Conservation (phyloP, 2,888 invertebrate species). For the Linnaemya tessellans region DNA sequence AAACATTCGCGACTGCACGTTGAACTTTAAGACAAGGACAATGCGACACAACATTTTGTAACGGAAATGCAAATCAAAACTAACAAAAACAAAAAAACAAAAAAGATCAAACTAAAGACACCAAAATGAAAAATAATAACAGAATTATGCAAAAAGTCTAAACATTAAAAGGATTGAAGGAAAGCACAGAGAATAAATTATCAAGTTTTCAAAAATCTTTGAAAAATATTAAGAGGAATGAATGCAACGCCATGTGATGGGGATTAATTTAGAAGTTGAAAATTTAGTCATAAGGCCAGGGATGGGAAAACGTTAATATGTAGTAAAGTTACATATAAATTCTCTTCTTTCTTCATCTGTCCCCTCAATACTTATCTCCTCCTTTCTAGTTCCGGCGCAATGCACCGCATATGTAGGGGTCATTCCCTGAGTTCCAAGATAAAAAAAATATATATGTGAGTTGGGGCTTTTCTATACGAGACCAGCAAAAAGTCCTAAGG, state of each 20-base stretch:
- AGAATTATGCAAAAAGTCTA: background rate
- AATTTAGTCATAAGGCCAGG: too few species aligned
- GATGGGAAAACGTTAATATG: too few species aligned
- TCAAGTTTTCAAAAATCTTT: background rate
- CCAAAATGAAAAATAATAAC: slow-evolving; percentile 2
- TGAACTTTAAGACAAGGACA: slow-evolving; percentile 59
- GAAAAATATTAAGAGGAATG: background rate
- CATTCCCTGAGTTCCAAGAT: too few species aligned
- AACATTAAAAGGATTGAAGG: slow-evolving; percentile 5
- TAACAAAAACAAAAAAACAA: too few species aligned
- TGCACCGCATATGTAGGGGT: too few species aligned
- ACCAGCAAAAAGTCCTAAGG: too few species aligned
- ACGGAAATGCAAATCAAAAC: slow-evolving; percentile 49
- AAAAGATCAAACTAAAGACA: slow-evolving; percentile 16
- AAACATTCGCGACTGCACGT: slow-evolving; percentile 9
- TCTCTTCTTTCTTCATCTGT: too few species aligned
- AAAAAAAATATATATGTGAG: too few species aligned
- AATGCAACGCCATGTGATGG: background rate
- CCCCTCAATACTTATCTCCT: too few species aligned
- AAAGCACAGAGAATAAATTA: background rate
- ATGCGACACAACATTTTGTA: slow-evolving; percentile 59
- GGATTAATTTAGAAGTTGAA: slow-evolving; percentile 6
- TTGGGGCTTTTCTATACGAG: too few species aligned
- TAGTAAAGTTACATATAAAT: too few species aligned
- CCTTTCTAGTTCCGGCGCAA: too few species aligned